These are phyloP conservation scores for Danionella cerebrum DNA, from an alignment of 2,113 vertebrate species.

Conservation along the genomic window DNA sequence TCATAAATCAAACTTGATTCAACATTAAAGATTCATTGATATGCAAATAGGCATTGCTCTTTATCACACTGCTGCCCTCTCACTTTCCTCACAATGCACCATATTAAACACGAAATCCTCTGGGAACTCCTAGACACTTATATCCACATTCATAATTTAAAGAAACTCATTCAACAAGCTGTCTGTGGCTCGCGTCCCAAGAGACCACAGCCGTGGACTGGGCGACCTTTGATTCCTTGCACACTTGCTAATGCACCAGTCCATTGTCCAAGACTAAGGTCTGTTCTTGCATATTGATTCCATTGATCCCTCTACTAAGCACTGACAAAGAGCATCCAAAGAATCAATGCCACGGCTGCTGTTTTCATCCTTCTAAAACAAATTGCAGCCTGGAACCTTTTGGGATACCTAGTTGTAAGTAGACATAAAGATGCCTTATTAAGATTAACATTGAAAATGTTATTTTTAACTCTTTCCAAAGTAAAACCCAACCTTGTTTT, in stretches of 20 bases:
- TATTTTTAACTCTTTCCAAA: neutral
- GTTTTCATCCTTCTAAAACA: constrained; percentile 20
- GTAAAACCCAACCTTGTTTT: constrained; percentile 2
- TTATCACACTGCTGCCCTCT: neutral
- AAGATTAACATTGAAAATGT: neutral
- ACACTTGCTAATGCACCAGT: constrained; percentile 23
- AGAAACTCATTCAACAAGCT: constrained; percentile 22
- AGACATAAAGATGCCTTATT: neutral
- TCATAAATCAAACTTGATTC: neutral
- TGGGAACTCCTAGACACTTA: constrained; percentile 22
- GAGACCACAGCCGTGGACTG: constrained; percentile 23
- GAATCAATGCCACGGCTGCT: constrained; percentile 30
- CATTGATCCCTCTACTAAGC: constrained; percentile 33
- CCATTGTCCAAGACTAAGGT: constrained; percentile 20
- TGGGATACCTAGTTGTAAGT: neutral
- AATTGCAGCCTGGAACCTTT: constrained; percentile 2
- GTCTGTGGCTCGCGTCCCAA: constrained; percentile 11
- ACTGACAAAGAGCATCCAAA: constrained; percentile 28
- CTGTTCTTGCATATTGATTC: constrained; percentile 26
- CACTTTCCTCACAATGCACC: neutral
- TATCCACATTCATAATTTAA: constrained; percentile 37
- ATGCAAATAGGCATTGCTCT: neutral
- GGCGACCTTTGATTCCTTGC: constrained; percentile 24
- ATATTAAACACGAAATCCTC: constrained; percentile 13
- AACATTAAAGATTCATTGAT: neutral